These are phyloP conservation scores for Hemiscyllium ocellatum DNA, from an alignment of 2,113 vertebrate genomes.

Conservation along the genomic window DNA sequence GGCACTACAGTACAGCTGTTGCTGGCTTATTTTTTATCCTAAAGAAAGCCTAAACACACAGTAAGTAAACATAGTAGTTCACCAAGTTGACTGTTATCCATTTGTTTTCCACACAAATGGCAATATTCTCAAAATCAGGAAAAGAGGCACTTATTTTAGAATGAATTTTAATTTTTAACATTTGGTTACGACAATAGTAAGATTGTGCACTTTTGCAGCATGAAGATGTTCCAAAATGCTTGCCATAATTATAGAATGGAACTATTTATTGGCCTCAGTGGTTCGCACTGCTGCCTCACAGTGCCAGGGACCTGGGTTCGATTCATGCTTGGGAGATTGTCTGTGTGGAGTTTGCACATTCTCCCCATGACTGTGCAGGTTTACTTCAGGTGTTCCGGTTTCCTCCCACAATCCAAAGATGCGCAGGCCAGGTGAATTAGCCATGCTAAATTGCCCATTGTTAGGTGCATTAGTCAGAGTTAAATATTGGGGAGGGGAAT, in stretches of 20 bases:
- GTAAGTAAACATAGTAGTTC: conserved; percentile 49
- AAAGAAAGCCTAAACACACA: conserved; percentile 55
- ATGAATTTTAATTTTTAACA: background rate
- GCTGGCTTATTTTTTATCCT: conserved; percentile 78
- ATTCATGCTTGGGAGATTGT: too few relatives aligned
- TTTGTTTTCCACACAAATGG: background rate
- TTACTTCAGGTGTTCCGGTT: too few relatives aligned
- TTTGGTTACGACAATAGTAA: background rate
- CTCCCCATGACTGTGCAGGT: too few relatives aligned
- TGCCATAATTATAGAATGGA: background rate
- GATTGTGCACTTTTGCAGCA: background rate
- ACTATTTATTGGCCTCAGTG: too few relatives aligned
- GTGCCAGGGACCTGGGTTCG: too few relatives aligned
- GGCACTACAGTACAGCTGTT: conserved; percentile 78
- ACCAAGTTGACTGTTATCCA: background rate
- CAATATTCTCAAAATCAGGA: background rate
- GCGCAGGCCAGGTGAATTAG: too few relatives aligned
- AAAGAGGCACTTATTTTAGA: background rate
- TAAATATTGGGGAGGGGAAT: too few relatives aligned
- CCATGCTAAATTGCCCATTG: too few relatives aligned
- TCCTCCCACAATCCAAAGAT: too few relatives aligned
- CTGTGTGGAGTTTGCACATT: too few relatives aligned
- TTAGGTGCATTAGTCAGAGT: too few relatives aligned
- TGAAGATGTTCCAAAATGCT: background rate
- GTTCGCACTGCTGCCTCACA: too few relatives aligned